Conservation (phyloP, 2,113 vertebrate species). For the Pelusios castaneus region DNA sequence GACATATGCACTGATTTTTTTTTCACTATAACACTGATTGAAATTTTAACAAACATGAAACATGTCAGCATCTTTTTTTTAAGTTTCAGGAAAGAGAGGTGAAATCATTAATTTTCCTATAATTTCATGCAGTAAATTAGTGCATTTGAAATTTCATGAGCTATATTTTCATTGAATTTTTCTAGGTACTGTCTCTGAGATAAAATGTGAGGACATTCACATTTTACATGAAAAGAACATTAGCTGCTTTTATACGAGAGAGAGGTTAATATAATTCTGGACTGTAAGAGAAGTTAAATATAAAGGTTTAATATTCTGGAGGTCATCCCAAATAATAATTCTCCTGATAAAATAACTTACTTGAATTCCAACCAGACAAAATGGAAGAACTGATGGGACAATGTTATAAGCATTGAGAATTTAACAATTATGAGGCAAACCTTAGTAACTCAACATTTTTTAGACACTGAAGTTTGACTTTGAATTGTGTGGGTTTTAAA, state of each 20-base stretch:
- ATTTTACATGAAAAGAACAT: conserved; percentile 69
- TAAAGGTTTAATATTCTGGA: conserved; percentile 67
- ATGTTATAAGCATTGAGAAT: conserved; percentile 41
- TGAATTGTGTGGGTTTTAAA: conserved; percentile 26
- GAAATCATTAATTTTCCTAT: conserved; percentile 31
- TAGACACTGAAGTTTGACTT: conserved; percentile 28
- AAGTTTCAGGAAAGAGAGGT: not conserved
- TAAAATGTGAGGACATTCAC: conserved; percentile 32
- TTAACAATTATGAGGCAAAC: conserved; percentile 32
- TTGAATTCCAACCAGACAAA: conserved; percentile 65
- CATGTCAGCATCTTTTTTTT: not conserved
- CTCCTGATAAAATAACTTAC: conserved; percentile 66
- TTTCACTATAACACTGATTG: not conserved
- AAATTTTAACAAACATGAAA: not conserved
- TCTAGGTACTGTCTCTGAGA: conserved; percentile 40
- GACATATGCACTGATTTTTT: not conserved
- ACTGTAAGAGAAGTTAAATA: conserved; percentile 62
- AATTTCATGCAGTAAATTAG: conserved; percentile 33
- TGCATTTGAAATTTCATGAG: conserved; percentile 25
- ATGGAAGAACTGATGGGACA: conserved; percentile 40
- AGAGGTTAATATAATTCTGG: conserved; percentile 67
- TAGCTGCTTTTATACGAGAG: conserved; percentile 36
- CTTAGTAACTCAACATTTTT: conserved; percentile 27
- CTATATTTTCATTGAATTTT: conserved; percentile 21
- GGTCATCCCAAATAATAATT: conserved; percentile 69